Evolutionary conservation across 2,888 invertebrate species (phyloP).

Genomic region (Zeuzera pyrina): DNA sequence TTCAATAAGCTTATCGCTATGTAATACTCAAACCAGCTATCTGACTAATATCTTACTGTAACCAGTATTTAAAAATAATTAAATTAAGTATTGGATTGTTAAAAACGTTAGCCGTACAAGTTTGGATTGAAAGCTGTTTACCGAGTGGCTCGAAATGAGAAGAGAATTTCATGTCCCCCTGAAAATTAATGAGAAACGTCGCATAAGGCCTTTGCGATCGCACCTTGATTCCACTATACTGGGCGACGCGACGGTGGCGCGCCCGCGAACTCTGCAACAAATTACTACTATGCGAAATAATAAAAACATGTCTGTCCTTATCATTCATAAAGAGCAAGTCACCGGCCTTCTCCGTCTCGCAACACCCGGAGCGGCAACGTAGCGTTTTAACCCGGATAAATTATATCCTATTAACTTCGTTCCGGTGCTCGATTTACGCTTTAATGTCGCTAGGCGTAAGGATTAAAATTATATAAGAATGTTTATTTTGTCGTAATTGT

Average conservation of each 20-base stretch:
- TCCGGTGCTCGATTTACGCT: constrained; percentile 66
- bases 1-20: no score
- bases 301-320: constrained; percentile 49
- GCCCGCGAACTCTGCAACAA: constrained; percentile 46
- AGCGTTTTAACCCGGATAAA: constrained; percentile 66
- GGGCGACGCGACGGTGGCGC: constrained; percentile 37
- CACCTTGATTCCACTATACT: constrained; percentile 55
- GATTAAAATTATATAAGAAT: constrained; percentile 64
- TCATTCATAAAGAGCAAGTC: constrained; percentile 20
- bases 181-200: constrained; percentile 67
- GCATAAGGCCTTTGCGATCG: constrained; percentile 60
- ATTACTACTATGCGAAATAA: constrained; percentile 50
- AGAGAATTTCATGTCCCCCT: constrained; percentile 57
- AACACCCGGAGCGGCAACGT: constrained; percentile 62
- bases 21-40: no score
- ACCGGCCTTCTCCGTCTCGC: constrained; percentile 41
- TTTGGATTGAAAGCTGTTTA: no score
- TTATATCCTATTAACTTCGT: constrained; percentile 70
- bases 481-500: constrained; percentile 41
- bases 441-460: constrained; percentile 56
- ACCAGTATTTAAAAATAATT: no score
- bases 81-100: no score
- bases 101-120: no score
- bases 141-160: constrained; percentile 48
- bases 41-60: no score